These are phyloP conservation scores for Pangasius mekongensis DNA, from an alignment of 2,797 vertebrate species.

Conservation along the genomic window DNA sequence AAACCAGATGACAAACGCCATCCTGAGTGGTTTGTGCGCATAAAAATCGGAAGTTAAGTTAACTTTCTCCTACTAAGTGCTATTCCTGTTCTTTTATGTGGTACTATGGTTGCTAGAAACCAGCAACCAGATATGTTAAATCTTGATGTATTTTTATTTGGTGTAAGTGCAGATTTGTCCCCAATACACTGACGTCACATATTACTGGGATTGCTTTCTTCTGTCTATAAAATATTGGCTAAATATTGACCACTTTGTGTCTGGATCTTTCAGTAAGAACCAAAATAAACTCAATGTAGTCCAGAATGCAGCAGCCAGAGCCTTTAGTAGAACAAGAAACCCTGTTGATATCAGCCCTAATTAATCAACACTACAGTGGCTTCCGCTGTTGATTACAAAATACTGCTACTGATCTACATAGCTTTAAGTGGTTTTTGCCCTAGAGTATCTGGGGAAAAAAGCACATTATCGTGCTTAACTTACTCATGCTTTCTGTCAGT, in stretches of 20 bases:
- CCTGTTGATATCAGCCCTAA: neutral
- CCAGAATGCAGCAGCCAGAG: neutral
- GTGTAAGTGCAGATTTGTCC: neutral
- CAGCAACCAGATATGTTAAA: neutral
- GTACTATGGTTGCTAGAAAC: neutral
- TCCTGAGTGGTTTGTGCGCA: neutral
- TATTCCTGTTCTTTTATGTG: neutral
- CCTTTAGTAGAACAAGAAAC: neutral
- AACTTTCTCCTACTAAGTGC: neutral
- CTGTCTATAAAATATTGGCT: neutral
- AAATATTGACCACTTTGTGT: neutral
- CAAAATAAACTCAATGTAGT: neutral
- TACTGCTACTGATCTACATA: neutral
- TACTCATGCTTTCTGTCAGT: conserved; percentile 15
- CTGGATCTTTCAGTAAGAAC: neutral
- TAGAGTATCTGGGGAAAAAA: neutral
- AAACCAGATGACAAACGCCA: neutral
- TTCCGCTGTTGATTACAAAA: neutral
- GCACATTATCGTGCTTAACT: neutral
- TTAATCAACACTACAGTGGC: neutral
- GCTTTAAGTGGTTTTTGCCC: neutral
- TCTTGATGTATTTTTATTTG: neutral
- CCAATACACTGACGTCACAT: neutral
- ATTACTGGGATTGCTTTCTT: neutral
- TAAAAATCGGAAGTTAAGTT: neutral